Evolutionary conservation across 2,888 invertebrate genomes (phyloP).

Genomic region (Stomorhina lunata): DNA sequence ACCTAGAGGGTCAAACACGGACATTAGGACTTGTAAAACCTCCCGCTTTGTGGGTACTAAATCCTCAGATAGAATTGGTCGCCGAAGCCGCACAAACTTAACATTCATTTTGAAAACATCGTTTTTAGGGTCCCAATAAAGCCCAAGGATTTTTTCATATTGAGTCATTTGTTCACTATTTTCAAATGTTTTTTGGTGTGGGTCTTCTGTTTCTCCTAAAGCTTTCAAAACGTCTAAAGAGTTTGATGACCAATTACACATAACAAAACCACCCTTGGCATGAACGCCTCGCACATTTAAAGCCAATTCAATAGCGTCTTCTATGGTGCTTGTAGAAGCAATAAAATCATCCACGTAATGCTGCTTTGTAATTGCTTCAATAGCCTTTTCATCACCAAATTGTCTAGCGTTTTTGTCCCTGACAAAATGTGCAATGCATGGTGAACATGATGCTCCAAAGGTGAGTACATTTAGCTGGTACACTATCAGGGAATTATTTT

Average conservation of each 20-base stretch:
- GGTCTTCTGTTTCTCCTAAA: not conserved
- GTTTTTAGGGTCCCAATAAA: not conserved
- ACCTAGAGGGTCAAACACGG: no score
- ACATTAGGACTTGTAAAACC: no score
- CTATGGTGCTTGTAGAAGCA: not conserved
- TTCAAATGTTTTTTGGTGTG: not conserved
- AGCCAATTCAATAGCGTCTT: not conserved
- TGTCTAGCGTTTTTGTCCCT: no score
- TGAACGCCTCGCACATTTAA: not conserved
- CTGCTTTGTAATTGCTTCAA: no score
- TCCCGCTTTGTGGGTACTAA: no score
- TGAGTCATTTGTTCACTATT: not conserved
- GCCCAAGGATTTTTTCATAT: not conserved
- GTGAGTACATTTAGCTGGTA: no score
- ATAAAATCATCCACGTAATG: not conserved
- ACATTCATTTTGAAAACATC: not conserved
- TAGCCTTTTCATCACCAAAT: no score
- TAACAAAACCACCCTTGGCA: not conserved
- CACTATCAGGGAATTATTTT: no score
- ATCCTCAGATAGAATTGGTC: no score
- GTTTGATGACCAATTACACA: not conserved
- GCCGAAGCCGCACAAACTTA: not conserved
- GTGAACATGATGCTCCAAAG: no score
- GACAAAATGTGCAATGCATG: no score
- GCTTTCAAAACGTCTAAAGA: not conserved